Conservation (phyloP, 23 tunicate genomes). For the Phallusia fumigata region DNA sequence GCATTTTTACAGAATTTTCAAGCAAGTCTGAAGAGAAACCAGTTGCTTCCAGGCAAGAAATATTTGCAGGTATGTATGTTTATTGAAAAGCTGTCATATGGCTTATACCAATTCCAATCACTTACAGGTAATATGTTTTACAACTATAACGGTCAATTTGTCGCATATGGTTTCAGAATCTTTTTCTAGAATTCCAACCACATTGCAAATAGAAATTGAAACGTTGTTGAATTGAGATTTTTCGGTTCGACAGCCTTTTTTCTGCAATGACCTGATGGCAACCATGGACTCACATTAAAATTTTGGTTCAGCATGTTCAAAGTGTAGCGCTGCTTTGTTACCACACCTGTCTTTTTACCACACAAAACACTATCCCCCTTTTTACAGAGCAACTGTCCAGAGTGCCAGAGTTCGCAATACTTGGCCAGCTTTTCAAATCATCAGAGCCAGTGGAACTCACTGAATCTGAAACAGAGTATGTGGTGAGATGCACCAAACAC, state of each 20-base stretch:
- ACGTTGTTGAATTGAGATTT: too few relatives aligned
- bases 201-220: too few relatives aligned
- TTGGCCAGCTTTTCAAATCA: constrained; percentile 92
- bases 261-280: too few relatives aligned
- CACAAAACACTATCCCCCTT: background rate
- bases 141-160: too few relatives aligned
- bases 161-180: too few relatives aligned
- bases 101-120: too few relatives aligned
- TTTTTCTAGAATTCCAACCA: too few relatives aligned
- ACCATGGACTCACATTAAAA: too few relatives aligned
- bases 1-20: constrained; percentile 5
- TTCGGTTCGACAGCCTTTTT: too few relatives aligned
- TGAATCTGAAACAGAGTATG: constrained; percentile 94
- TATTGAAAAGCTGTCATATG: background rate
- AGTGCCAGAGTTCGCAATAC: constrained; percentile 66
- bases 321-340: too few relatives aligned
- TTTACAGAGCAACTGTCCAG: constrained; percentile 80
- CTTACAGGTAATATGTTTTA: too few relatives aligned
- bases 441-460: constrained; percentile 81
- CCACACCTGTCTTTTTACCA: background rate
- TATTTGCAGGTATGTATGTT: constrained; percentile 55
- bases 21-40: constrained; percentile 60
- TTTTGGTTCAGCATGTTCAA: too few relatives aligned
- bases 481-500: constrained; percentile 82
- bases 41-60: constrained; percentile 75